A percentile compares a stretch with the other conserved stretches of the same genome.
Conservation (phyloP, 2,888 invertebrate species). For the Nomada ruficornis region DNA sequence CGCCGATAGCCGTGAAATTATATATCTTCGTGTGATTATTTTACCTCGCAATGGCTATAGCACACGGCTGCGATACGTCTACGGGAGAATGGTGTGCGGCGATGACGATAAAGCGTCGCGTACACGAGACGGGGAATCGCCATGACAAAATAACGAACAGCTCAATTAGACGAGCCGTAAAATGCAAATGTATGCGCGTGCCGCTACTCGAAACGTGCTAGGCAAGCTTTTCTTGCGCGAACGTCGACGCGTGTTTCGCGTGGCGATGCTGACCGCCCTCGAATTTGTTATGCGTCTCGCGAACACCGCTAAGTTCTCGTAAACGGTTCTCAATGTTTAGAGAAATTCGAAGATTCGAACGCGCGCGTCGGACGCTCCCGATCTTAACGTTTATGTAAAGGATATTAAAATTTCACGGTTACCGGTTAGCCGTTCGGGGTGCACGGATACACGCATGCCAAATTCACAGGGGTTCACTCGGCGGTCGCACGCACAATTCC, state of each 20-base stretch:
- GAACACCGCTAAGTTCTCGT: not conserved
- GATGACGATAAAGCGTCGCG: conserved; percentile 63
- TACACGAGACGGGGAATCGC: conserved; percentile 53
- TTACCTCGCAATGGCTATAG: not conserved
- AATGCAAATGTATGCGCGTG: conserved; percentile 76
- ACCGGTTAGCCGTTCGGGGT: conserved; percentile 23
- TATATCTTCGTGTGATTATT: not conserved
- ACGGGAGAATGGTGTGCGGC: conserved; percentile 59
- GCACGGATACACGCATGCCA: not conserved
- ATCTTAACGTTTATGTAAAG: conserved; percentile 25
- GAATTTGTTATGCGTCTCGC: conserved; percentile 48
- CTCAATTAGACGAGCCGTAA: conserved; percentile 78
- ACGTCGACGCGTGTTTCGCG: conserved; percentile 34
- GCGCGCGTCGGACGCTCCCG: not conserved
- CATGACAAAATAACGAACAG: conserved; percentile 75
- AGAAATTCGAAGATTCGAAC: not conserved
- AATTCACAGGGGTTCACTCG: not conserved
- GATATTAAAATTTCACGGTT: conserved; percentile 58
- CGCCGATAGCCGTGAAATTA: too few relatives aligned
- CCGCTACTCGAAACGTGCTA: conserved; percentile 64
- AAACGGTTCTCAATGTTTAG: not conserved
- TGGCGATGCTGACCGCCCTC: conserved; percentile 33
- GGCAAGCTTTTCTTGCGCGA: conserved; percentile 54
- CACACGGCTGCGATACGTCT: conserved; percentile 38
- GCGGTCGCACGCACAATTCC: not conserved